phyloP scores from a whole-genome alignment of 1,140 invertebrate genomes.

The Brachionus angularis region DNA sequence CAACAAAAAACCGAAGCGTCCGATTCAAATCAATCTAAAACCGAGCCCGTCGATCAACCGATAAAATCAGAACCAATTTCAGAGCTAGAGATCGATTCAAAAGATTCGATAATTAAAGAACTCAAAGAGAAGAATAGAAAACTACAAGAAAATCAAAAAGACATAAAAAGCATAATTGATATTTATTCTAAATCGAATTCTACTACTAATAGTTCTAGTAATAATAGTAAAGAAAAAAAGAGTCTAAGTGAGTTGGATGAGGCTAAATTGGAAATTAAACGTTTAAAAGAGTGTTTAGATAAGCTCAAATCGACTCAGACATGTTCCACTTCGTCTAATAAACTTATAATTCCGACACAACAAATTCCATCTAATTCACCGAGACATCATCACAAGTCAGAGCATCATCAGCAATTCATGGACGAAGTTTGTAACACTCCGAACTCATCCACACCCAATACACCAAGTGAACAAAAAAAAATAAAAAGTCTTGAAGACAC shows the following conservation, averaged over 20 bases:
- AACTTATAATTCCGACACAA: slow-evolving; percentile 2
- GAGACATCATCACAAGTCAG: slow-evolving; percentile 14
- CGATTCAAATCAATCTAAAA: slow-evolving; percentile 3
- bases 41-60: neutral
- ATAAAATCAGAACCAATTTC: no score
- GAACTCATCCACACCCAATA: neutral
- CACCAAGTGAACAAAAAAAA: slow-evolving; percentile 16
- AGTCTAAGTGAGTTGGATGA: slow-evolving; percentile 27
- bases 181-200: slow-evolving; percentile 11
- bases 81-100: neutral
- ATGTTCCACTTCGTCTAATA: slow-evolving; percentile 12
- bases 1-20: neutral
- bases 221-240: slow-evolving; percentile 29
- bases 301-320: slow-evolving; percentile 17
- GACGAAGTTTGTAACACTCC: slow-evolving; percentile 4
- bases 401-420: neutral
- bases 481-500: slow-evolving; percentile 38
- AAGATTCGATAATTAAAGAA: slow-evolving; percentile 17
- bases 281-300: slow-evolving; percentile 29
- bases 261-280: slow-evolving; percentile 25
- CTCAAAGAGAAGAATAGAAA: slow-evolving; percentile 22
- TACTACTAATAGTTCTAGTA: neutral
- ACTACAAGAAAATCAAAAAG: slow-evolving; percentile 30
- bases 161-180: slow-evolving; percentile 38
- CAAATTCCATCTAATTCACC: slow-evolving; percentile 22